Conservation (phyloP, 2,797 vertebrate species). For the Lithobates pipiens region DNA sequence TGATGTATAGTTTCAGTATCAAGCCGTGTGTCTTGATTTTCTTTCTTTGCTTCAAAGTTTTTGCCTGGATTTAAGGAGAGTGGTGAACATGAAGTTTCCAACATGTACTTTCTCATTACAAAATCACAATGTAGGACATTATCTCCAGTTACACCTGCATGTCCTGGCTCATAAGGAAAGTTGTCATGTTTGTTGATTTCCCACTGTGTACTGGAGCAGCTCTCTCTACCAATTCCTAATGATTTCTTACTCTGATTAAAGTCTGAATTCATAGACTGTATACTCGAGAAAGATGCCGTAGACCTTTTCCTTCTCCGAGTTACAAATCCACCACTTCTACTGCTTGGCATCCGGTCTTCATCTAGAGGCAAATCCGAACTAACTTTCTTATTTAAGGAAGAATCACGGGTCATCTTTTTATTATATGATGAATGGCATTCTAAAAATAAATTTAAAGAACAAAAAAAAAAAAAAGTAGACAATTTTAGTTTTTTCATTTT, state of each 20-base stretch:
- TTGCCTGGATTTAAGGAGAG: background rate
- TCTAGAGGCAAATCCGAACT: background rate
- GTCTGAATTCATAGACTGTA: slow-evolving; percentile 52
- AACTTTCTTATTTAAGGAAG: background rate
- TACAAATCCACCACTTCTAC: slow-evolving; percentile 49
- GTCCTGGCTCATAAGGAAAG: background rate
- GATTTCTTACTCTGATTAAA: background rate
- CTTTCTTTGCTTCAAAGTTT: background rate
- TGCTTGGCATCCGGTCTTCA: slow-evolving; percentile 42
- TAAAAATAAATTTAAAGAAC: background rate
- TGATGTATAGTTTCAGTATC: background rate
- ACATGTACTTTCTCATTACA: background rate
- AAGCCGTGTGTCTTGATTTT: background rate
- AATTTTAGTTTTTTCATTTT: background rate
- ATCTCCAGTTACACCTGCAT: background rate
- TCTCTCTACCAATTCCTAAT: background rate
- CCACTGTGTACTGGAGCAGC: background rate
- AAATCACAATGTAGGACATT: background rate
- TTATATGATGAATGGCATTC: background rate
- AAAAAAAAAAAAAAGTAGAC: background rate
- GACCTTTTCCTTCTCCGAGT: slow-evolving; percentile 68
- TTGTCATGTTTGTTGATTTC: background rate
- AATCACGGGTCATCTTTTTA: slow-evolving; percentile 28
- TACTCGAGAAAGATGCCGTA: slow-evolving; percentile 58
- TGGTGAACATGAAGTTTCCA: background rate